These are phyloP conservation scores for Rhamphomyia laevipes DNA, from an alignment of 2,888 invertebrate genomes.

Conservation along the genomic window DNA sequence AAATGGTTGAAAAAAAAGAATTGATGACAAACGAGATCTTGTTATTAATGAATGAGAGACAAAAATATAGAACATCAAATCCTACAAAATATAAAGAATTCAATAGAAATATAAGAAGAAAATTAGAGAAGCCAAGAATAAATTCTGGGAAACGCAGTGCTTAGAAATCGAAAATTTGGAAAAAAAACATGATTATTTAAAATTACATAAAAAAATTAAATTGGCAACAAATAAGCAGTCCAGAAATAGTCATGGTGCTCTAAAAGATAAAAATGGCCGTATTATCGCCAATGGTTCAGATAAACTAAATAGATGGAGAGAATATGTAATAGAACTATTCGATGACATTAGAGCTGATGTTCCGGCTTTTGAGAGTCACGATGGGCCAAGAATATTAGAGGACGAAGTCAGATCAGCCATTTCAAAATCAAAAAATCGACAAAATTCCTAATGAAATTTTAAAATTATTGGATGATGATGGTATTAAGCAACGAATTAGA, in stretches of 20 bases:
- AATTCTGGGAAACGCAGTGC: neutral
- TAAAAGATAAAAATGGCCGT: neutral
- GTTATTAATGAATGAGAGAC: neutral
- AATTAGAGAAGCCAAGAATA: neutral
- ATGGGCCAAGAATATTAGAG: neutral
- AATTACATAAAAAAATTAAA: neutral
- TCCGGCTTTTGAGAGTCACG: neutral
- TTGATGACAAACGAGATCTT: neutral
- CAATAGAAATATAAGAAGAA: neutral
- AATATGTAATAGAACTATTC: neutral
- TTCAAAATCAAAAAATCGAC: neutral
- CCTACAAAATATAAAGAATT: neutral
- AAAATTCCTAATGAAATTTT: neutral
- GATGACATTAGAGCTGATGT: neutral
- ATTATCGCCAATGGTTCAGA: neutral
- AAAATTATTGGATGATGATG: neutral
- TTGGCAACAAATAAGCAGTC: neutral
- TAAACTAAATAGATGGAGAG: neutral
- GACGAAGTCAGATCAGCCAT: neutral
- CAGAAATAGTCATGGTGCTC: neutral
- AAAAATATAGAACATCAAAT: neutral
- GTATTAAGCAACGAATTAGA: no score
- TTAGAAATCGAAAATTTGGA: neutral
- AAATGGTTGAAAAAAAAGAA: neutral
- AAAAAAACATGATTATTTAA: neutral